Percentiles rank a stretch among this genome's conserved stretches.
phyloP scores from a whole-genome alignment of 2,888 invertebrate species.

The Drosophila barbarae region DNA sequence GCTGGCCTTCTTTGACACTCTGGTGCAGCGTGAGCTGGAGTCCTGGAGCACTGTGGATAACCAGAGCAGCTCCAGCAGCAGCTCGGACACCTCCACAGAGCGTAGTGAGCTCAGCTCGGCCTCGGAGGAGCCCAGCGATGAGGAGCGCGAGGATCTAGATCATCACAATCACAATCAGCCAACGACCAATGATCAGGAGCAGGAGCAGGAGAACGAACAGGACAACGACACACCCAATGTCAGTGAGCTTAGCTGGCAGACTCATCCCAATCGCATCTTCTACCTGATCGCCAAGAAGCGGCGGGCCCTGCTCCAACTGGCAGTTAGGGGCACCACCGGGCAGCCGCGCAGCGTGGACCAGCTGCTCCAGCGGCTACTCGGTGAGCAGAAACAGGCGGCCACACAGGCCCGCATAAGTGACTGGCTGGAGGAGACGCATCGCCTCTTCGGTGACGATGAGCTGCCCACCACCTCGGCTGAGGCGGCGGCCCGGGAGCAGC shows the following conservation, averaged over 20 bases:
- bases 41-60: slow-evolving; percentile 83
- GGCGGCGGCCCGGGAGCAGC: slow-evolving; percentile 60
- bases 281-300: slow-evolving; percentile 87
- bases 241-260: slow-evolving; percentile 60
- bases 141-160: slow-evolving; percentile 28
- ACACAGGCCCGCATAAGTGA: slow-evolving; percentile 53
- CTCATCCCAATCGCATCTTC: slow-evolving; percentile 85
- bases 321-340: slow-evolving; percentile 80
- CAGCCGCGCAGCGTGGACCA: slow-evolving; percentile 56
- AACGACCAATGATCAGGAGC: neutral
- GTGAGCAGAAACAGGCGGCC: slow-evolving; percentile 70
- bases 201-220: slow-evolving; percentile 2
- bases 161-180: neutral
- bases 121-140: slow-evolving; percentile 25
- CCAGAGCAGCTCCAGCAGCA: slow-evolving; percentile 60
- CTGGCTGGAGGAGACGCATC: slow-evolving; percentile 66
- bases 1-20: slow-evolving; percentile 97
- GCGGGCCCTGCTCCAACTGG: slow-evolving; percentile 83
- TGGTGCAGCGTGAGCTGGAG: slow-evolving; percentile 94
- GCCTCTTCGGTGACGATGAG: slow-evolving; percentile 55
- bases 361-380: slow-evolving; percentile 54
- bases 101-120: slow-evolving; percentile 41
- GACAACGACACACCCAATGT: slow-evolving; percentile 58
- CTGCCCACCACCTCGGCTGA: slow-evolving; percentile 70
- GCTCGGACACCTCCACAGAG: slow-evolving; percentile 30